phyloP scores from a whole-genome alignment of 2,888 invertebrate genomes.

The Eupsilia transversa region DNA sequence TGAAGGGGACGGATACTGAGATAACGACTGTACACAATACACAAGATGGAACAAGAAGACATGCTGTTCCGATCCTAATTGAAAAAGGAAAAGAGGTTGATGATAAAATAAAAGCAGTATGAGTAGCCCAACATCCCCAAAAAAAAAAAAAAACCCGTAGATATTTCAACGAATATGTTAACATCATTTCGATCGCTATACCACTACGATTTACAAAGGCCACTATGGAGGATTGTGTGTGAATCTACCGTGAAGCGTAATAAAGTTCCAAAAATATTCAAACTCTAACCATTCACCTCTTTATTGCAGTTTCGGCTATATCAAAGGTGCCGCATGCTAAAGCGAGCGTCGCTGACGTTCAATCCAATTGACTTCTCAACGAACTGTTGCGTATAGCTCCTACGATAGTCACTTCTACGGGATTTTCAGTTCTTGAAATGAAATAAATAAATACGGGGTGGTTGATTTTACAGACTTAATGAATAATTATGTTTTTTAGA shows the following conservation, averaged over 20 bases:
- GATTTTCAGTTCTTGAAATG: background rate
- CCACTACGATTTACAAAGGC: background rate
- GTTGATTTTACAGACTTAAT: background rate
- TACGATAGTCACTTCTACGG: background rate
- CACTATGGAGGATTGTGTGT: background rate
- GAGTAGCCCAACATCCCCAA: too few species aligned
- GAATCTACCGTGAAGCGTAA: background rate
- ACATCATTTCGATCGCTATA: background rate
- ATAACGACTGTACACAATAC: too few species aligned
- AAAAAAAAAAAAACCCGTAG: too few species aligned
- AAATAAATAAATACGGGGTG: background rate
- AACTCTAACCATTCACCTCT: background rate
- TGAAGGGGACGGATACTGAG: too few species aligned
- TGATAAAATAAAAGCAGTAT: background rate
- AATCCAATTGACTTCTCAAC: conserved; percentile 11
- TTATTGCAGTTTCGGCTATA: conserved; percentile 6
- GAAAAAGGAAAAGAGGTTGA: background rate
- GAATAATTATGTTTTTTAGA: background rate
- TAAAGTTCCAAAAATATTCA: conserved; percentile 1
- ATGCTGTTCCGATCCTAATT: background rate
- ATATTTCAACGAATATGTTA: too few species aligned
- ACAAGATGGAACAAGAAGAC: background rate
- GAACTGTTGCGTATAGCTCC: background rate
- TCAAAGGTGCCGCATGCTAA: conserved; percentile 17
- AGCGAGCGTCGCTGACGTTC: background rate